Evolutionary conservation across 2,797 vertebrate species (phyloP).

Genomic region (Gadopsis bispinosus): DNA sequence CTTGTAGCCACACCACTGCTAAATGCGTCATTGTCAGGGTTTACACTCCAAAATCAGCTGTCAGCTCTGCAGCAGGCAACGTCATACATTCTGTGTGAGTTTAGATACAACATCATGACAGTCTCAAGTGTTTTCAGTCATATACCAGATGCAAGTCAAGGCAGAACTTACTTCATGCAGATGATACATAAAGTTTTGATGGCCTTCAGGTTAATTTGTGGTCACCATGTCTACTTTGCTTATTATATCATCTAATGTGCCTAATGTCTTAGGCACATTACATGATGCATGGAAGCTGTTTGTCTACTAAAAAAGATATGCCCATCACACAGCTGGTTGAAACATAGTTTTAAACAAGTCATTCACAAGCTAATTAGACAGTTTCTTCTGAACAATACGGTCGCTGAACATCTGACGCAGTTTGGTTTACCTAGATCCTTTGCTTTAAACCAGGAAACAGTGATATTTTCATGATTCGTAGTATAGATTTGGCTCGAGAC

Average conservation of each 20-base stretch:
- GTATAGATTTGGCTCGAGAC: neutral
- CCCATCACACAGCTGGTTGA: neutral
- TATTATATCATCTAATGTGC: neutral
- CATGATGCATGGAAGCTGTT: neutral
- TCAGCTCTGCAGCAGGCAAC: conserved; percentile 30
- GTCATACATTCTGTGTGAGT: conserved; percentile 21
- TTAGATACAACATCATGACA: conserved; percentile 12
- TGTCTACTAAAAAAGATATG: conserved; percentile 3
- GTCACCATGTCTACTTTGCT: conserved; percentile 14
- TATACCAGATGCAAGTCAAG: conserved; percentile 11
- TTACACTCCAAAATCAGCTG: conserved; percentile 23
- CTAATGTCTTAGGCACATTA: neutral
- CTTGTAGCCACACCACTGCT: conserved; percentile 27
- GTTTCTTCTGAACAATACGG: neutral
- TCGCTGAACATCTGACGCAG: neutral
- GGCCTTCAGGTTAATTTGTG: conserved; percentile 2
- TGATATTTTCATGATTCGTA: neutral
- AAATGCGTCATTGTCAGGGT: conserved; percentile 25
- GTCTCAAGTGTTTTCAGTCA: conserved; percentile 19
- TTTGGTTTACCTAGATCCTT: neutral
- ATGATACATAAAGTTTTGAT: neutral
- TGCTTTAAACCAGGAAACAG: neutral
- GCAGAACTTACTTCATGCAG: neutral
- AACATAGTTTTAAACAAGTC: conserved; percentile 5
- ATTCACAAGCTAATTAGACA: conserved; percentile 10